Base-by-base conservation (phyloP, 1,140 invertebrate genomes). In the Brachystomella parvula region DNA sequence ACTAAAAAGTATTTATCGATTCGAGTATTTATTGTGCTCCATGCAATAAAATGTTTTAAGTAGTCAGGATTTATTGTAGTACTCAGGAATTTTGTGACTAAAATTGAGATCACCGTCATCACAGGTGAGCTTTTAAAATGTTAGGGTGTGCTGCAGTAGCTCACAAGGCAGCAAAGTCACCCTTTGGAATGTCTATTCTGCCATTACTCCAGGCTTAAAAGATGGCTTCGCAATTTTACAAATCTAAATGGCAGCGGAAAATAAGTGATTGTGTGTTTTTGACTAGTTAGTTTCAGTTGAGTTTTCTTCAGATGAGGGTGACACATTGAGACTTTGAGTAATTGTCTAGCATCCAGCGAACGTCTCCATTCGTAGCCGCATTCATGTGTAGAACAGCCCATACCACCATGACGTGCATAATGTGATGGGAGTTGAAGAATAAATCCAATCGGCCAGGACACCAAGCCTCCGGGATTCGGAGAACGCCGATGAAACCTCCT, bases 401-500 rank as follows among this genome's bases (percentile, higher is more conserved):
- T 21, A 73, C 72, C 29, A 73, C 90, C 67, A 94, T 79, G 47
- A 93, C 85, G 77, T 94, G 91, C 90, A 94, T 93, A 69, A 93
- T 89, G 78, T 94, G 92, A 76, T 94, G 91, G n/a, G 90, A 93
- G 78, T 94, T 94, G 64, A 91, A 82, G 74, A 86, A 85, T 72
- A 87, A 79, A 77, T 94, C 90, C 70, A 93, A 83, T 19, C 82
- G 78, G 1, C 90, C 90, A 0, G 90, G 90, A 73, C 89, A 87
- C 89, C 90, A 94, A 75, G 90, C 88, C 76, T 94, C 91, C 19
- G 90, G 91, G 66, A 94, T 86, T 65, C 89, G 86, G 75, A 91
- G 79, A 1, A 90, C 90, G 9, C 90, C 90, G 49, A 94, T 90
- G 32, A 86, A 86, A n/a, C 88, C 90, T 33, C 91, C 91, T 30